These are phyloP conservation scores for Cheilosia variabilis DNA, from an alignment of 2,888 invertebrate genomes.

Conservation along the genomic window DNA sequence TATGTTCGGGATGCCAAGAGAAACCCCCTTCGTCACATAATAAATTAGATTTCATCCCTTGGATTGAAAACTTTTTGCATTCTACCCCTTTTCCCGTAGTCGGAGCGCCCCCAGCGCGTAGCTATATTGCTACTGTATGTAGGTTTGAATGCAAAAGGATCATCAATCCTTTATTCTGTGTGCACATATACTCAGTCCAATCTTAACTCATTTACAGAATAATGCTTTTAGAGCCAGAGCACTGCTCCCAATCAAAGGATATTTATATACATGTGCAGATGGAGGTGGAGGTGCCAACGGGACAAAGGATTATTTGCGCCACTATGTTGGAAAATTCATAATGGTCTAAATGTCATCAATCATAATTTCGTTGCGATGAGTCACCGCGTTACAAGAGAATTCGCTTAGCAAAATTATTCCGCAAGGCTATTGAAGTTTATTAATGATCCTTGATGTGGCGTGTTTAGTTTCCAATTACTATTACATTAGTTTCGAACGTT, in stretches of 20 bases:
- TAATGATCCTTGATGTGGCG: constrained; percentile 62
- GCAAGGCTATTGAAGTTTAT: constrained; percentile 61
- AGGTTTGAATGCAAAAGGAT: constrained; percentile 58
- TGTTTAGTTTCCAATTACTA: constrained; percentile 70
- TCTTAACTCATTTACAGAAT: constrained; percentile 38
- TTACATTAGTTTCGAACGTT: constrained; percentile 49
- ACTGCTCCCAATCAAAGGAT: constrained; percentile 18
- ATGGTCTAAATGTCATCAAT: constrained; percentile 70
- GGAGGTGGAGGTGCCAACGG: constrained; percentile 6
- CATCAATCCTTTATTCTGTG: constrained; percentile 61
- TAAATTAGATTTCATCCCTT: constrained; percentile 73
- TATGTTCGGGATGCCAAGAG: constrained; percentile 27
- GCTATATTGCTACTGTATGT: constrained; percentile 23
- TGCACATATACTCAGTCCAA: constrained; percentile 8
- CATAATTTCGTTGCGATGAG: constrained; percentile 73
- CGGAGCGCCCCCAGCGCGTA: constrained; percentile 5
- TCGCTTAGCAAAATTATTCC: constrained; percentile 63
- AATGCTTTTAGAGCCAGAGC: constrained; percentile 54
- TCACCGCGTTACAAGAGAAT: constrained; percentile 71
- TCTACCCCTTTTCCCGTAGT: constrained; percentile 1
- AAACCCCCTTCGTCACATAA: constrained; percentile 73
- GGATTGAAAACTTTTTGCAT: constrained; percentile 75
- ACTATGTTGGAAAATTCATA: constrained; percentile 67
- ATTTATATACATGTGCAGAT: background rate
- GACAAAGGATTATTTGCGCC: constrained; percentile 50